phyloP scores from a whole-genome alignment of 2,113 vertebrate genomes.

The Cebus imitator region DNA sequence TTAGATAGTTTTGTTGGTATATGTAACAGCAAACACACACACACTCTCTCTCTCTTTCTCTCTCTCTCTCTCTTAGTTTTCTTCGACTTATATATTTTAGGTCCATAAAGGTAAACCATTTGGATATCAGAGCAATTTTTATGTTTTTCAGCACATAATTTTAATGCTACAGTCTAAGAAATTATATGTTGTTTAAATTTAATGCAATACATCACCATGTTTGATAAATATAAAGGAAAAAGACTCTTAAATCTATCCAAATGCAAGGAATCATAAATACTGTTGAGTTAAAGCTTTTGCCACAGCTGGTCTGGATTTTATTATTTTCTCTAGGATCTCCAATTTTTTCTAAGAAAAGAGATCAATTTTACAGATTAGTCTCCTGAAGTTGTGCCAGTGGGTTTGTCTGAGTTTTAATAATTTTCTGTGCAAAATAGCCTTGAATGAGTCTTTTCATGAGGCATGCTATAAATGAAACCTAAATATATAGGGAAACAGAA shows the following conservation, averaged over 20 bases:
- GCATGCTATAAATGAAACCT: background rate
- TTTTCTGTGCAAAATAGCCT: background rate
- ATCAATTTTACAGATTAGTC: slow-evolving; percentile 40
- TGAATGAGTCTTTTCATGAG: slow-evolving; percentile 12
- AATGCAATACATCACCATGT: background rate
- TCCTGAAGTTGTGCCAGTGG: background rate
- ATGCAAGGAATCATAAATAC: background rate
- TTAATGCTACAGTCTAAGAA: slow-evolving; percentile 11
- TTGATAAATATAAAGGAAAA: slow-evolving; percentile 8
- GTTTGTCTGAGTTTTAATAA: slow-evolving; percentile 39
- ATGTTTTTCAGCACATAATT: background rate
- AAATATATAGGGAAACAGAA: background rate
- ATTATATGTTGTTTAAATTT: background rate
- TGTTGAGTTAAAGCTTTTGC: slow-evolving; percentile 26
- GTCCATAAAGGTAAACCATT: background rate
- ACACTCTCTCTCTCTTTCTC: no score
- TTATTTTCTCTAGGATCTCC: slow-evolving; percentile 31
- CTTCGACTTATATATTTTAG: background rate
- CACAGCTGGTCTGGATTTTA: slow-evolving; percentile 39
- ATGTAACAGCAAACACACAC: background rate
- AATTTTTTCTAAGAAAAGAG: slow-evolving; percentile 14
- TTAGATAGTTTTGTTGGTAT: background rate
- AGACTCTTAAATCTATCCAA: background rate
- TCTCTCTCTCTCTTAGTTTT: no score
- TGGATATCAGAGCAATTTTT: background rate